Evolutionary conservation across 2,888 invertebrate species (phyloP).

Genomic region (Lymantria dispar): DNA sequence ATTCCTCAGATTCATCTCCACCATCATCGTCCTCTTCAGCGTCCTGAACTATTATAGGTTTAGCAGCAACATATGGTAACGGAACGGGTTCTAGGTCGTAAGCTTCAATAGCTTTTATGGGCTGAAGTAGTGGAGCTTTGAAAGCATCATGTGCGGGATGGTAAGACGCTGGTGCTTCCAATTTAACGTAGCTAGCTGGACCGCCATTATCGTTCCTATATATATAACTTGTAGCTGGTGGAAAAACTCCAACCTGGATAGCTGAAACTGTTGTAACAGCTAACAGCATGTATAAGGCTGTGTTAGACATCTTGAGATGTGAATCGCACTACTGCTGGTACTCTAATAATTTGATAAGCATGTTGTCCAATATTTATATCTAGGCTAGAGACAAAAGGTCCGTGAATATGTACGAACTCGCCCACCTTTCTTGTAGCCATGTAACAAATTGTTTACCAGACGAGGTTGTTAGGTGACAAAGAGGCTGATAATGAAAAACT

Average conservation of each 20-base stretch:
- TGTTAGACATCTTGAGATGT: conserved; percentile 67
- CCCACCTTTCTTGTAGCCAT: conserved; percentile 70
- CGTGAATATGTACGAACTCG: conserved; percentile 51
- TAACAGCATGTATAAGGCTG: conserved; percentile 50
- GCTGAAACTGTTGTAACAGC: conserved; percentile 48
- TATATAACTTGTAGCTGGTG: conserved; percentile 80
- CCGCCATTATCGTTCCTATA: conserved; percentile 76
- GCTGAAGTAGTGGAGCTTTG: conserved; percentile 51
- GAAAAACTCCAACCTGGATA: conserved; percentile 66
- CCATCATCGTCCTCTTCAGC: conserved; percentile 50
- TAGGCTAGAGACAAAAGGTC: conserved; percentile 62
- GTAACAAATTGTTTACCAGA: conserved; percentile 72
- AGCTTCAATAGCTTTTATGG: conserved; percentile 48
- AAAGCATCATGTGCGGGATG: conserved; percentile 53
- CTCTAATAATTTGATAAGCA: conserved; percentile 69
- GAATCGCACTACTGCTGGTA: conserved; percentile 52
- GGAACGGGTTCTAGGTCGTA: conserved; percentile 60
- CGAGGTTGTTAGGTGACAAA: conserved; percentile 78
- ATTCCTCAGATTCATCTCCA: conserved; percentile 47
- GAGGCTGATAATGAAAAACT: conserved; percentile 66
- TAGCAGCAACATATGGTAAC: conserved; percentile 61
- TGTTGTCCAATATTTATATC: conserved; percentile 79
- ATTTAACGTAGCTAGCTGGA: conserved; percentile 70
- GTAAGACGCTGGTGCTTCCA: conserved; percentile 57
- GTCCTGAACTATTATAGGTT: conserved; percentile 56